Evolutionary conservation across 2,797 vertebrate species (phyloP), one percentile per base, ranked within the genome.

Genomic region (Coregonus ussuriensis): DNA sequence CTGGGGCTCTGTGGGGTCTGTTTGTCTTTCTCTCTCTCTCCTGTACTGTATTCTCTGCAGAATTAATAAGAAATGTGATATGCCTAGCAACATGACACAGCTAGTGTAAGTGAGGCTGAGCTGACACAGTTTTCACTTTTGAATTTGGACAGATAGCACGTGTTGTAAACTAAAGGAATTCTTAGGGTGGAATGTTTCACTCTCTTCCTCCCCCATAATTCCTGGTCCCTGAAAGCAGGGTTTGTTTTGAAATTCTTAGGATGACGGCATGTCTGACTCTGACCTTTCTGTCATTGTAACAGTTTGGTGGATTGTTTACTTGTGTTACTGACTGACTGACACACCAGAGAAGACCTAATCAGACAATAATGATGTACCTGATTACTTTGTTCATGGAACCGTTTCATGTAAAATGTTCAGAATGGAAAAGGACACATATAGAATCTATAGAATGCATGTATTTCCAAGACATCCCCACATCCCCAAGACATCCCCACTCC

Each of bases 241-340:
- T 91, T 93, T 92, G 91, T 92, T 91, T 86, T 91, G 91, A 91
- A 89, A 93, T 92, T 92, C 88, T 88, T 65, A 6, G 68, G 84
- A 84, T 92, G 91, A 92, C 90, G 89, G 92, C 88, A 89, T 73
- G 71, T 71, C 87, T 86, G 88, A 89, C 84, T 56, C 89, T 90
- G 83, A 93, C 90, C 90, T 92, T 90, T 92, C 81, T 81, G 88
- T 85, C 87, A 91, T 88, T 75, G 80, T 86, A 74, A 72, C 85
- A 88, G 82, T 77, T 86, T 76, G 90, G 92, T 88, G 91, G 91
- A 90, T 80, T 80, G n/a, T 25, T 63, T 25, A 25, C 59, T n/a
- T 31, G 56, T 76, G 76, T 82, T 75, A 69, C 59, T 63, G 9
- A 6, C 6, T 7, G 25, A 47, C 21, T 63, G 21, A 25, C 59